A percentile compares a stretch with the other conserved stretches of the same genome.
These are phyloP conservation scores for Perizoma flavofasciatum DNA, from an alignment of 2,888 invertebrate species.

Conservation along the genomic window DNA sequence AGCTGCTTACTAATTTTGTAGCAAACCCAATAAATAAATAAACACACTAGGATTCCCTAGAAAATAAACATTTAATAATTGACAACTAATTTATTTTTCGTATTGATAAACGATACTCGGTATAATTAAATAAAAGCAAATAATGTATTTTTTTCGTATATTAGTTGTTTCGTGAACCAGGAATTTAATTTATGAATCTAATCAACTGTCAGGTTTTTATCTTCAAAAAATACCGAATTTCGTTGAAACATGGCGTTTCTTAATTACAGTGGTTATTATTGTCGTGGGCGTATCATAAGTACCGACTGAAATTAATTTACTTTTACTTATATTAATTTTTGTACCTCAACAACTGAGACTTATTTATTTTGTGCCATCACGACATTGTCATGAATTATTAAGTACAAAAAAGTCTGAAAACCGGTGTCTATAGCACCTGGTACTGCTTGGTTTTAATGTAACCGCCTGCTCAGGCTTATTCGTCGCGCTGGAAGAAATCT, in stretches of 20 bases:
- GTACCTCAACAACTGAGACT: constrained; percentile 5
- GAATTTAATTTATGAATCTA: constrained; percentile 49
- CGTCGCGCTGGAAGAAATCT: too few relatives aligned
- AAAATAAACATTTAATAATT: background rate
- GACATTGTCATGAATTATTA: background rate
- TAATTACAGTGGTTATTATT: constrained; percentile 30
- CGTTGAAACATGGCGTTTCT: constrained; percentile 31
- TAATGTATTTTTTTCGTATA: constrained; percentile 18
- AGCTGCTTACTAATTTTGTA: constrained; percentile 1
- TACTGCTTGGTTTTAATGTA: too few relatives aligned
- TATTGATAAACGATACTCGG: background rate
- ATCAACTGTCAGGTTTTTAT: constrained; percentile 46
- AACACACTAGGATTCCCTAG: background rate
- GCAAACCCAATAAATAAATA: too few relatives aligned
- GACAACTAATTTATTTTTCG: background rate
- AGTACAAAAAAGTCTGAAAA: too few relatives aligned
- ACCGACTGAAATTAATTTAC: constrained; percentile 21
- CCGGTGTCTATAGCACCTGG: too few relatives aligned
- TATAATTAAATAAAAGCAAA: background rate
- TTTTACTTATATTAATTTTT: constrained; percentile 21
- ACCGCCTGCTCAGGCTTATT: too few relatives aligned
- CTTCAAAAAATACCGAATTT: constrained; percentile 39
- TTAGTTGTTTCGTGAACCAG: constrained; percentile 33
- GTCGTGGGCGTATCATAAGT: constrained; percentile 27
- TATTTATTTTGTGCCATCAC: constrained; percentile 9